phyloP scores from a whole-genome alignment of 2,797 vertebrate genomes.

The Gymnoscopelus microlampas region DNA sequence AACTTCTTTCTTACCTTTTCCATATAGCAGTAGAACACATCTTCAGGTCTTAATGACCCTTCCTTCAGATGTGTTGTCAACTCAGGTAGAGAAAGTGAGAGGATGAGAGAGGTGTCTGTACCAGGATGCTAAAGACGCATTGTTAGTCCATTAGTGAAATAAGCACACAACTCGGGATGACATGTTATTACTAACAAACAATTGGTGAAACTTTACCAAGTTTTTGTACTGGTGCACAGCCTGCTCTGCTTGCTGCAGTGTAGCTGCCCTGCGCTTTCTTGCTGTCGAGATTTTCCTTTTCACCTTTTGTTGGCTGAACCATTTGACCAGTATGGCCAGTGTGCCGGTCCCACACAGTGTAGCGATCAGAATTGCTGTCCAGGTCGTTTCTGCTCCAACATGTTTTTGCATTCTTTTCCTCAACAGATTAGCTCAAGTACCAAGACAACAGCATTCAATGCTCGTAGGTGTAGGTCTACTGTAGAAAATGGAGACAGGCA shows the following conservation, averaged over 20 bases:
- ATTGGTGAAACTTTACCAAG: constrained; percentile 71
- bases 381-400: background rate
- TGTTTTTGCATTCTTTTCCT: too few relatives aligned
- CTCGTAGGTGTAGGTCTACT: too few relatives aligned
- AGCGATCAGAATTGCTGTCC: constrained; percentile 15
- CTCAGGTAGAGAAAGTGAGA: constrained; percentile 82
- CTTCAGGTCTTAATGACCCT: constrained; percentile 80
- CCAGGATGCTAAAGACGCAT: constrained; percentile 76
- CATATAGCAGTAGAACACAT: constrained; percentile 86
- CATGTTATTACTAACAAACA: too few relatives aligned
- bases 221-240: constrained; percentile 69
- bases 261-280: constrained; percentile 33
- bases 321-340: constrained; percentile 36
- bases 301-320: background rate
- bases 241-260: constrained; percentile 52
- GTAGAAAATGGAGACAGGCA: too few relatives aligned
- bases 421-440: too few relatives aligned
- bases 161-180: background rate
- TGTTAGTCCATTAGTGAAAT: too few relatives aligned
- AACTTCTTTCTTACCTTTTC: constrained; percentile 81
- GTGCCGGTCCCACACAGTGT: constrained; percentile 32
- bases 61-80: constrained; percentile 78
- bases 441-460: too few relatives aligned
- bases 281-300: constrained; percentile 54
- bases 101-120: constrained; percentile 67